Evolutionary conservation across 1,140 invertebrate genomes (phyloP).

Genomic region (Hyphantria cunea): DNA sequence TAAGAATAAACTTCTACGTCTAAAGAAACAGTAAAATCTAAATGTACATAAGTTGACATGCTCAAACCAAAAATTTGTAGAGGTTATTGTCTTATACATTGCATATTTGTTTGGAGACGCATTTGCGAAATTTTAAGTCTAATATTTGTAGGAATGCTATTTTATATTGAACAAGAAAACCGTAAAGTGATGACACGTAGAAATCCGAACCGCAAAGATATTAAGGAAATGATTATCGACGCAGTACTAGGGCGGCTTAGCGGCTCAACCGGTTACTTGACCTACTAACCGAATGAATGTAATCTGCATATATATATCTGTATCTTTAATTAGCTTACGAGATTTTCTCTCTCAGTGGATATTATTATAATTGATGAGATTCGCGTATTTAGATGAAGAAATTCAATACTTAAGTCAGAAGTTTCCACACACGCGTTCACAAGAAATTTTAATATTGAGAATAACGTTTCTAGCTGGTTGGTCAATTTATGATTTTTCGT

Average conservation of each 20-base stretch:
- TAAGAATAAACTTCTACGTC: too few relatives aligned
- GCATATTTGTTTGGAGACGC: too few relatives aligned
- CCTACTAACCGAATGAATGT: constrained; percentile 49
- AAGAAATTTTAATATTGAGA: too few relatives aligned
- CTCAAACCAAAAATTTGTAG: too few relatives aligned
- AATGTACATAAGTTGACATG: too few relatives aligned
- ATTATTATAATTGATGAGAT: background rate
- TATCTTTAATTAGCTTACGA: background rate
- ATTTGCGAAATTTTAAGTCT: too few relatives aligned
- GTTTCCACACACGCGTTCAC: too few relatives aligned
- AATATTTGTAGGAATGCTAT: too few relatives aligned
- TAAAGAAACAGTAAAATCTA: too few relatives aligned
- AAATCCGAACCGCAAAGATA: background rate
- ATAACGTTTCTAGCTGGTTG: too few relatives aligned
- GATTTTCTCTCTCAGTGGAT: background rate
- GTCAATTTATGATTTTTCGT: too few relatives aligned
- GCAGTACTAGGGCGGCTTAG: constrained; percentile 19
- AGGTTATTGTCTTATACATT: too few relatives aligned
- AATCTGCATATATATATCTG: constrained; percentile 7
- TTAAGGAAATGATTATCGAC: background rate
- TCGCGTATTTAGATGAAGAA: background rate
- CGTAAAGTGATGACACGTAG: background rate
- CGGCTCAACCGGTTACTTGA: constrained; percentile 42
- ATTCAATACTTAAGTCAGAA: background rate
- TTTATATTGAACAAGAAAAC: background rate